phyloP scores from a whole-genome alignment of 2,797 vertebrate species.

The Lophotriccus pileatus region DNA sequence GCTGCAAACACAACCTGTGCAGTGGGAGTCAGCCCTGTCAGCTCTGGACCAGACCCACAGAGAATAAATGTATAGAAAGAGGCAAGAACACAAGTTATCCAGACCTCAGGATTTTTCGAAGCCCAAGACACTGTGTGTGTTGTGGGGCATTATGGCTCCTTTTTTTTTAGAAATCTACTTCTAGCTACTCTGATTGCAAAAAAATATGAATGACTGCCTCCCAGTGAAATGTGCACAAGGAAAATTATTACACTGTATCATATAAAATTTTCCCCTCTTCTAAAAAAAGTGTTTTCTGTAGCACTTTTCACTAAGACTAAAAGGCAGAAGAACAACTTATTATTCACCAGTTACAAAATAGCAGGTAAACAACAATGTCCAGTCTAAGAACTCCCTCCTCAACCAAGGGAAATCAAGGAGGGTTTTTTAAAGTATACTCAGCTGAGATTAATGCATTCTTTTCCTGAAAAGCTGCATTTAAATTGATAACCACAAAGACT shows the following conservation, averaged over 20 bases:
- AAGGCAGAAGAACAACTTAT: not conserved
- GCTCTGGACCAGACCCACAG: not conserved
- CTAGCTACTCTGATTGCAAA: not conserved
- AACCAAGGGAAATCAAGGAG: not conserved
- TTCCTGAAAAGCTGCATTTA: not conserved
- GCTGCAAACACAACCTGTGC: not conserved
- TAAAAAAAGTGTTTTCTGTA: not conserved
- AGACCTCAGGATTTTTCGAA: not conserved
- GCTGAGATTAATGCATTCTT: not conserved
- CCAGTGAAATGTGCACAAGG: not conserved
- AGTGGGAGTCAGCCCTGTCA: not conserved
- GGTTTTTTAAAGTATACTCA: fast-evolving
- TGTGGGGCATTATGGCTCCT: not conserved
- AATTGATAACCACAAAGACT: not conserved
- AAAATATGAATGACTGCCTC: not conserved
- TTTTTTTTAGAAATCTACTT: not conserved
- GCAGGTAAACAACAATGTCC: not conserved
- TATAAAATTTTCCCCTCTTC: not conserved
- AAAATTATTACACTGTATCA: not conserved
- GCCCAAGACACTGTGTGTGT: not conserved
- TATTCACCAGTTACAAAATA: not conserved
- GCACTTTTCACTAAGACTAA: not conserved
- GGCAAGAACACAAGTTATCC: not conserved
- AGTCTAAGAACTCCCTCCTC: not conserved
- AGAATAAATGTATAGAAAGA: not conserved